These are phyloP conservation scores for Amblyjoppa fuscipennis DNA, from an alignment of 2,888 invertebrate species.

Conservation along the genomic window DNA sequence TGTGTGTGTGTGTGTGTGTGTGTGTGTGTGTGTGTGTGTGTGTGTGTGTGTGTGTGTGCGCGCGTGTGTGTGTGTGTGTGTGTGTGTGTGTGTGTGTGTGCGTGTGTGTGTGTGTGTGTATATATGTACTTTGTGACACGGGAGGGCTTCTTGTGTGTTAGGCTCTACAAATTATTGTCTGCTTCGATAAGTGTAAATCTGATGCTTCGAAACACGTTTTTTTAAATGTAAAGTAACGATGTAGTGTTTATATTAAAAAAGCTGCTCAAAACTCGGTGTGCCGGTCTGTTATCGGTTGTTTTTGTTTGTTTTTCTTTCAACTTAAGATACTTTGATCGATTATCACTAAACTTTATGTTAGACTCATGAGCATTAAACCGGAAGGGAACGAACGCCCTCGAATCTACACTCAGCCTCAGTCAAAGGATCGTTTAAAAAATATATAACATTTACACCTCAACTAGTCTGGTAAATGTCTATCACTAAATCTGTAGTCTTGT, in stretches of 20 bases:
- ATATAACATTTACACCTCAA: conserved; percentile 54
- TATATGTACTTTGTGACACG: conserved; percentile 41
- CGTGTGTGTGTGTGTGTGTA: no score
- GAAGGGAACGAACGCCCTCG: conserved; percentile 11
- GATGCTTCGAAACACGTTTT: not conserved
- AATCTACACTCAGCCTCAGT: conserved; percentile 60
- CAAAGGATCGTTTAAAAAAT: conserved; percentile 64
- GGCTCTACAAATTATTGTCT: conserved; percentile 52
- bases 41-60: no score
- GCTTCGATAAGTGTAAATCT: conserved; percentile 1
- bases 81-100: no score
- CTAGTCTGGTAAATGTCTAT: conserved; percentile 36
- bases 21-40: no score
- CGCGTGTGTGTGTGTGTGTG: no score
- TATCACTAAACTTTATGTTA: conserved; percentile 14
- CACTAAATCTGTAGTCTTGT: conserved; percentile 29
- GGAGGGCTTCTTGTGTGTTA: conserved; percentile 15
- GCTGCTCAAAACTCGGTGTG: conserved; percentile 11
- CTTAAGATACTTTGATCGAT: conserved; percentile 31
- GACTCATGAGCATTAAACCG: conserved; percentile 39
- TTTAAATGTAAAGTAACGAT: not conserved
- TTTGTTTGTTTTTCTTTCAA: not conserved
- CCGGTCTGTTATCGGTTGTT: not conserved
- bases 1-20: no score
- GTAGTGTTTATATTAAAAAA: not conserved